Evolutionary conservation across 2,797 vertebrate species (phyloP), one percentile per base, ranked within the genome.

Genomic region (Fundulus diaphanus): DNA sequence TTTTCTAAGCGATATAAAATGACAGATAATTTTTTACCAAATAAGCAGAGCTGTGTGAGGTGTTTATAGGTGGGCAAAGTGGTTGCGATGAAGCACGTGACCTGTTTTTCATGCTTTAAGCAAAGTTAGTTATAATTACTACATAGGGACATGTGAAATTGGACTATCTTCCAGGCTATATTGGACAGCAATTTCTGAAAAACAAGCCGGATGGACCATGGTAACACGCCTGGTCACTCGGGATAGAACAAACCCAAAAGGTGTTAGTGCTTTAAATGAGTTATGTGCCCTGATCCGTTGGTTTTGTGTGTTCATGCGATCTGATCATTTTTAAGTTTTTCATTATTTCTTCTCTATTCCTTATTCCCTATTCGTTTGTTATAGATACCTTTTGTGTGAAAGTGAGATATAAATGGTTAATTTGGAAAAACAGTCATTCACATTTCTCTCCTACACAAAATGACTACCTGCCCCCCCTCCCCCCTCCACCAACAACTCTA

Each of bases 1-100:
- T 85, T 77, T 52, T 67, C 57, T 31, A 46, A 77, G 52, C 66
- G 59, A 37, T 35, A 22, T 33, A 63, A 44, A 12, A 44, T 7
- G 42, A 7, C 42, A 44, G 7, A 44, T 7, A 33, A 24, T 5
- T 63, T 63, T 63, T 24, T 12, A 18, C 59, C 22, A 61, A 35
- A 35, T 61, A 33, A 61, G 3, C 20, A 61, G 7, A 35, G 18
- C 4, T 35, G 22, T 8, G 29, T 12, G 2, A 57, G 56, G 29
- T 59, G 27, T 57, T 2, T 57, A 57, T 20, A 16, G 29, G 33
- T 13, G 11, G 33, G 12, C 31, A 9, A 61, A 35, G 31, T 29
- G 20, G 18, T 16, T 33, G 11, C n/a, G 48, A 63, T 31, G 46
- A 49, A 57, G 20, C 13, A 37, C 31, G 11, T 54, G 33, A 27